Evolutionary conservation across 2,888 invertebrate genomes (phyloP), one percentile per base, ranked within the genome.

Genomic region (Diarsia rubi): DNA sequence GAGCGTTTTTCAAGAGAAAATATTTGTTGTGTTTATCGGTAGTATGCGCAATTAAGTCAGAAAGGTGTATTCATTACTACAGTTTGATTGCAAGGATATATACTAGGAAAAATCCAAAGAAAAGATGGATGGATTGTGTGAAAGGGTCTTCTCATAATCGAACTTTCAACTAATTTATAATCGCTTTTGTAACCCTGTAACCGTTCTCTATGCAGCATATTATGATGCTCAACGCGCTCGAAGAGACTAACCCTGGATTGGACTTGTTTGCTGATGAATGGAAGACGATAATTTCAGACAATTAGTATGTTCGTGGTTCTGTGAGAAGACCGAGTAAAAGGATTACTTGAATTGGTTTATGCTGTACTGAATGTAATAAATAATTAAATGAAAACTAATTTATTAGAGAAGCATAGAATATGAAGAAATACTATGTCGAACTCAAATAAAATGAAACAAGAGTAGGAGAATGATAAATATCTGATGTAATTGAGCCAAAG

Each of bases 1-100:
- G 12, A 37, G 37, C 45, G 49, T 65, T 45, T 21, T 77, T 65
- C n/a, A 24, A 16, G 16, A n/a, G 44, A 16, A 5, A 57, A 54
- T 79, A 44, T 64, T 54, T 49, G 72, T 57, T 42, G 52, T 42
- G 47, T 44, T 63, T 24, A 69, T 69, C n/a, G 12, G 16, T 14
- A 31, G 27, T 37, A 47, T 52, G 19, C n/a, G 37, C 47, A 6
- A 44, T 57, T 37, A 57, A 45, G 2, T 16, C 21, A 66, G 2
- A 44, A 44, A 12, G 11, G 27, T 21, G 16, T 27, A 4, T 31
- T 59, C 19, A 27, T 27, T 31, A 19, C 19, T 59, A 59, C 19
- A 9, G 31, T 59, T 59, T 31, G 31, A 19, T 59, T 59, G 19
- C 19, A 31, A 59, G 19, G 59, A 19, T 59, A 27, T 27, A 59